These are phyloP conservation scores for Cheilosia soror DNA, from an alignment of 2,888 invertebrate genomes.

Conservation along the genomic window DNA sequence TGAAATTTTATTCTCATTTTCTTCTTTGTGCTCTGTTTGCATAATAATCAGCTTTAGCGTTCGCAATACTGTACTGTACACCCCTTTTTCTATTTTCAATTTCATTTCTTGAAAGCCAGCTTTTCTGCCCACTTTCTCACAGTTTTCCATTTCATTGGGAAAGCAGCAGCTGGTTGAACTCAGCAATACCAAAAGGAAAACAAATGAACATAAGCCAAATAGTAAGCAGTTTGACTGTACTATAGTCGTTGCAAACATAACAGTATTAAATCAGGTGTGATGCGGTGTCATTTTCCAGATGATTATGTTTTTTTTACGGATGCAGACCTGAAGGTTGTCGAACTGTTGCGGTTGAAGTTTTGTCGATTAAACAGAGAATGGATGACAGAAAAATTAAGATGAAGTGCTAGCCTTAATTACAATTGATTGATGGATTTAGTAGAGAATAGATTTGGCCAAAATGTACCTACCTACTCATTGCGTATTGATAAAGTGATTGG, in stretches of 20 bases:
- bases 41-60: constrained; percentile 44
- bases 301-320: constrained; percentile 40
- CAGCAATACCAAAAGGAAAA: constrained; percentile 38
- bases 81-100: constrained; percentile 52
- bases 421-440: constrained; percentile 24
- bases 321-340: constrained; percentile 60
- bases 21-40: constrained; percentile 59
- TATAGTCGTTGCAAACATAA: constrained; percentile 25
- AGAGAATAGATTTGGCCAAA: constrained; percentile 29
- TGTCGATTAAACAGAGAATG: constrained; percentile 22
- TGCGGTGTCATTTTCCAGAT: constrained; percentile 69
- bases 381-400: constrained; percentile 14
- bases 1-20: constrained; percentile 51
- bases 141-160: constrained; percentile 74
- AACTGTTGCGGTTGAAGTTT: constrained; percentile 53
- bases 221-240: constrained; percentile 3
- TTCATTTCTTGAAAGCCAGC: constrained; percentile 58
- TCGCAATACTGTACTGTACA: constrained; percentile 14
- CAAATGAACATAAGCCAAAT: constrained; percentile 37
- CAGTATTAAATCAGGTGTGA: constrained; percentile 67
- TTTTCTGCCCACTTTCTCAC: constrained; percentile 70
- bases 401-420: neutral
- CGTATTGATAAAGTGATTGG: neutral
- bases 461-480: constrained; percentile 19
- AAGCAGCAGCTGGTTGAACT: constrained; percentile 50